Base-by-base conservation (phyloP, 2,113 vertebrate genomes). In the Siphamia tubifer region DNA sequence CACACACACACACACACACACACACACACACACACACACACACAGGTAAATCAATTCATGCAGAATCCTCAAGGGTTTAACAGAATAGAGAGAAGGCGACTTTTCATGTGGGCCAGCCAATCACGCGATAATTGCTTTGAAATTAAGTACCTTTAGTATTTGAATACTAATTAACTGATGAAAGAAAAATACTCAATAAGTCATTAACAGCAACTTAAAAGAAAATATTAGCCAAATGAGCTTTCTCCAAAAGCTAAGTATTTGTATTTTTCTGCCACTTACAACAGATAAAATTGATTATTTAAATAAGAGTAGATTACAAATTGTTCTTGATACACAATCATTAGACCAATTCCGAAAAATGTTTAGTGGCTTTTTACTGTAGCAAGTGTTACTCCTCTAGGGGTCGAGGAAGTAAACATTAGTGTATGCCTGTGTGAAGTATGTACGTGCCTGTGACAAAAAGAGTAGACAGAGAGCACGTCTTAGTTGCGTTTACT, bases 151-250 rank as follows among this genome's bases (percentile, higher is more conserved):
- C 79, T 81, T 84, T 82, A 75, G 70, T 84, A 57, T 85, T 75
- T 62, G 30, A 83, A 82, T 78, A 53, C 67, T 81, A 85, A 83
- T 90, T 90, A 85, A 82, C 64, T 48, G 73, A 83, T 80, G 72
- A 80, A 77, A 74, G 69, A 78, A 85, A 85, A 65, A 80, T 57
- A 48, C 61, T 81, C 77, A 82, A 79, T 85, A 86, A 85, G 64
- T 68, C 64, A 85, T 84, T 84, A 83, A 64, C 47, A 68, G 48
- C 78, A 74, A 71, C 47, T 52, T 60, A 12, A 80, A 85, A 71
- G 60, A 74, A 73, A 52, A 23, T 64, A 55, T 81, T 73, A 42
- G 63, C 54, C 49, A 39, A 77, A 65, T 70, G 12, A 60, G 42
- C n/a, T 12, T n/a, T 77, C 63, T 40, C 35, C 62, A 68, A 69